phyloP scores from a whole-genome alignment of 2,888 invertebrate species.

The Elegia similella region DNA sequence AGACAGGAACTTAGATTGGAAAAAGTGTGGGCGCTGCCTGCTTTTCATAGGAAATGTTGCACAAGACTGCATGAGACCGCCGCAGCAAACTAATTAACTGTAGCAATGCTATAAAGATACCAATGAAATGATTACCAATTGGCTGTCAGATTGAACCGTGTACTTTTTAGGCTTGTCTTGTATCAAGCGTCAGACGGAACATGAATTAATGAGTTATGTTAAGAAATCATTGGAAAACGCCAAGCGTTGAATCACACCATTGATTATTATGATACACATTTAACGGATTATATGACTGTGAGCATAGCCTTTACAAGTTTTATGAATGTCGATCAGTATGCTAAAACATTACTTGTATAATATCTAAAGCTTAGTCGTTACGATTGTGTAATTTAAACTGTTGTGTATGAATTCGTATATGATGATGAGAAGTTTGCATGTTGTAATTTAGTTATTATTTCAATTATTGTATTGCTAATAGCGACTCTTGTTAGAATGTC shows the following conservation, averaged over 20 bases:
- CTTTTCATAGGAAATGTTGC: constrained; percentile 13
- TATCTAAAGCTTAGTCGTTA: background rate
- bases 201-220: constrained; percentile 1
- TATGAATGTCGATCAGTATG: background rate
- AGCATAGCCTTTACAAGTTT: background rate
- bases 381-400: background rate
- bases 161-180: constrained; percentile 12
- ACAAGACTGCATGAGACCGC: background rate
- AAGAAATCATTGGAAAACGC: background rate
- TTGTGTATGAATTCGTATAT: background rate
- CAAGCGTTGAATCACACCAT: background rate
- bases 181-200: background rate
- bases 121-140: constrained; percentile 20
- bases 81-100: constrained; percentile 21
- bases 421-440: constrained; percentile 3
- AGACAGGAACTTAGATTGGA: constrained; percentile 28
- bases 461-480: constrained; percentile 23
- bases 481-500: constrained; percentile 24
- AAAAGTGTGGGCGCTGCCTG: constrained; percentile 18
- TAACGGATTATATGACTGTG: background rate
- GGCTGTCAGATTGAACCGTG: constrained; percentile 15
- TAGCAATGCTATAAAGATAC: constrained; percentile 20
- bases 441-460: constrained; percentile 26
- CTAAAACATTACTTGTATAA: background rate
- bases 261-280: background rate